Conservation (phyloP, 2,113 vertebrate species). For the Nesogale talazaci region DNA sequence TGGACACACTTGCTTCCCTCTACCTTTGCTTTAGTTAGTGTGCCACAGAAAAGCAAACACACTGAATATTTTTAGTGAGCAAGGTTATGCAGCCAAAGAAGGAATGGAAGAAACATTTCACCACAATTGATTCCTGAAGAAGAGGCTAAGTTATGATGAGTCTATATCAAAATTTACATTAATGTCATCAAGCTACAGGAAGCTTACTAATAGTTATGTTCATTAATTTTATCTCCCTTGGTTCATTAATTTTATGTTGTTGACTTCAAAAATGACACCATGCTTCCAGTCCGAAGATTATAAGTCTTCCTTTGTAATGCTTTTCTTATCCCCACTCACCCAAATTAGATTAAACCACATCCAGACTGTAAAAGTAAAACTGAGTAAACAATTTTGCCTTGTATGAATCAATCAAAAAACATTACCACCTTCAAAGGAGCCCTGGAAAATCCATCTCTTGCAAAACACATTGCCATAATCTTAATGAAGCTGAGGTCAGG, state of each 20-base stretch:
- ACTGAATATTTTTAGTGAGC: background rate
- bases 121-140: constrained; percentile 14
- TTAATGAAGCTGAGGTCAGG: constrained; percentile 73
- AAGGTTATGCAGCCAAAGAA: constrained; percentile 8
- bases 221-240: constrained; percentile 82
- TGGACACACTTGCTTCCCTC: background rate
- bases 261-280: constrained; percentile 70
- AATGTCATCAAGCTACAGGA: constrained; percentile 77
- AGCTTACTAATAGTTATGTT: constrained; percentile 79
- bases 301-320: constrained; percentile 31
- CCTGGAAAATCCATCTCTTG: background rate
- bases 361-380: constrained; percentile 44
- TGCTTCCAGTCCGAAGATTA: constrained; percentile 67
- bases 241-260: constrained; percentile 84
- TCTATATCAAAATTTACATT: constrained; percentile 67
- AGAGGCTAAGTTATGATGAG: constrained; percentile 64
- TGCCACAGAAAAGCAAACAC: background rate
- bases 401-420: constrained; percentile 68
- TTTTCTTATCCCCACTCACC: constrained; percentile 49
- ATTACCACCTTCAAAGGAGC: background rate
- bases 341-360: constrained; percentile 56
- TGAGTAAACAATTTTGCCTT: constrained; percentile 64
- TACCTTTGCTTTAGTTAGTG: background rate
- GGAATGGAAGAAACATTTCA: background rate
- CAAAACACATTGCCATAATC: constrained; percentile 64